Evolutionary conservation across 2,888 invertebrate species (phyloP), one percentile per base, ranked within the genome.

Genomic region (Vannuccia rotundouncinata): DNA sequence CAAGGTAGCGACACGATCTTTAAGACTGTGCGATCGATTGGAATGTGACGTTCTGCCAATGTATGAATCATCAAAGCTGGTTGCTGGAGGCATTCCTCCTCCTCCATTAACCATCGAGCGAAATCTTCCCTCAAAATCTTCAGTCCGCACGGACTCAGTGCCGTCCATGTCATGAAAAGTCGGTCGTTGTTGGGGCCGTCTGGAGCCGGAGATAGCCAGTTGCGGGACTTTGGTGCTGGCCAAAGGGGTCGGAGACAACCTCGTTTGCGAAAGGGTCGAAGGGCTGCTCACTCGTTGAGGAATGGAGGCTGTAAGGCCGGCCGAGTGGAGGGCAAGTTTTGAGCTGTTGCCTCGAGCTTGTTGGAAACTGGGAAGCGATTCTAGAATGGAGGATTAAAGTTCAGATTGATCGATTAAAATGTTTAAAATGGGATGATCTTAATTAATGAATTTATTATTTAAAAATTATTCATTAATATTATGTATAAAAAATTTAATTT

Each of bases 61-160:
- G 77, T 29, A 77, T 0, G 77, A 77, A 31, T 77, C 77, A 31
- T 77, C 77, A 59, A 45, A 77, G 31, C 45, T 59, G 45, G 77
- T 45, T 0, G 30, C 77, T 5, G 77, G 17, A 5, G 45, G 45
- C 45, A 17, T 5, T 17, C 45, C 45, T 17, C 45, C 45, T 22
- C 75, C 75, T 22, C 75, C 29, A 0, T 83, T 82, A 79, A 84
- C 79, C 29, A 83, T 82, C 1, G 82, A 80, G 59, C 82, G 80
- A 76, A 85, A 84, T 45, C 82, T 82, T 25, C 81, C 80, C 80
- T 85, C 85, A 81, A 84, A 84, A 80, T 85, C 85, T 81, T 85
- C 85, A 0, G 85, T 85, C 60, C 81, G 81, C 59, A 85, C 82
- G 2, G 85, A 84, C 29, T 85, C 85, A 30, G 82, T 78, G 82